phyloP scores from a whole-genome alignment of 2,113 vertebrate species.

The Peromyscus californicus region DNA sequence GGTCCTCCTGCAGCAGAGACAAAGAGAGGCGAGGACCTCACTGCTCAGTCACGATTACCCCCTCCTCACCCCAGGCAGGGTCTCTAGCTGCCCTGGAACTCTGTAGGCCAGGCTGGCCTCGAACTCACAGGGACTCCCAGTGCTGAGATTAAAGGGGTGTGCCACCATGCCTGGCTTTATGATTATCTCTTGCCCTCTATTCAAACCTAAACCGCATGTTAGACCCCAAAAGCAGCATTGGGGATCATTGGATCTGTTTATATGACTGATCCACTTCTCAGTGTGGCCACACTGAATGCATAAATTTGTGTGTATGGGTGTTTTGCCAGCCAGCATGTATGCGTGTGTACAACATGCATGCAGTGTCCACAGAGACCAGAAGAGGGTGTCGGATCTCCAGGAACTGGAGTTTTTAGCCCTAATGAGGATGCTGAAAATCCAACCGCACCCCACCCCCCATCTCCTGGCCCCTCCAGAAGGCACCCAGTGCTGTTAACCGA shows the following conservation, averaged over 20 bases:
- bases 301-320: neutral
- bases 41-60: neutral
- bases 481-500: neutral
- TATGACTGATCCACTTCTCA: neutral
- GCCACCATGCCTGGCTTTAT: neutral
- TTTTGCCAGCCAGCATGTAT: neutral
- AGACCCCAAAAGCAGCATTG: neutral
- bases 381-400: neutral
- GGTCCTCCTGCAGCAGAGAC: neutral
- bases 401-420: neutral
- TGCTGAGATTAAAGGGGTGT: neutral
- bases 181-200: neutral
- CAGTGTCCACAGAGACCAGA: neutral
- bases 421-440: neutral
- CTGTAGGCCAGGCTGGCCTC: neutral
- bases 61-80: neutral
- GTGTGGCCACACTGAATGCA: neutral
- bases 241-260: neutral
- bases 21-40: neutral
- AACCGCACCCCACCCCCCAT: too few species aligned
- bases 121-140: neutral
- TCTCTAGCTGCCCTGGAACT: neutral
- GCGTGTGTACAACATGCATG: neutral
- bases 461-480: neutral
- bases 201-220: neutral